Evolutionary conservation across 2,797 vertebrate genomes (phyloP).

Genomic region (Labroides dimidiatus): DNA sequence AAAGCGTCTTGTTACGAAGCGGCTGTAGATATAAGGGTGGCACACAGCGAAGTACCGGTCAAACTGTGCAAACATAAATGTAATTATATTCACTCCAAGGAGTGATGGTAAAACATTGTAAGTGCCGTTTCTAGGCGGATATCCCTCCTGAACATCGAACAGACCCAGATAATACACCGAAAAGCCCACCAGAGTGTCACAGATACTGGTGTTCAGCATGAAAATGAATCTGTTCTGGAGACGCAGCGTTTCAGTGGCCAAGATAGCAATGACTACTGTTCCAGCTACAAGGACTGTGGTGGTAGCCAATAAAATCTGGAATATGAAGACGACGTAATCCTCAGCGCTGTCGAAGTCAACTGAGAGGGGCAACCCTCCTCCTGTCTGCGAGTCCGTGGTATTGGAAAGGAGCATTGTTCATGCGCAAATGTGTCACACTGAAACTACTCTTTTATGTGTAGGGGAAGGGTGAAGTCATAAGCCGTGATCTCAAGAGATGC

Average conservation of each 20-base stretch:
- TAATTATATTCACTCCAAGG: constrained; percentile 63
- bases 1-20: constrained; percentile 58
- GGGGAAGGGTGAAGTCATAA: background rate
- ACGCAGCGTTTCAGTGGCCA: constrained; percentile 65
- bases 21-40: constrained; percentile 61
- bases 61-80: constrained; percentile 75
- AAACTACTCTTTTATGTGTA: background rate
- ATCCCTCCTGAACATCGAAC: constrained; percentile 74
- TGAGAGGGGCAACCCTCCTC: constrained; percentile 62
- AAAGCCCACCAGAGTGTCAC: constrained; percentile 64
- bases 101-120: constrained; percentile 44
- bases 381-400: constrained; percentile 22
- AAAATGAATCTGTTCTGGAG: constrained; percentile 83
- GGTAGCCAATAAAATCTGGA: constrained; percentile 79
- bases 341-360: constrained; percentile 74
- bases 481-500: background rate
- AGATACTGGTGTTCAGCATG: constrained; percentile 83
- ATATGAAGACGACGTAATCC: constrained; percentile 78
- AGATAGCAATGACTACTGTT: constrained; percentile 68
- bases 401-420: constrained; percentile 55
- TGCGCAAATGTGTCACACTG: background rate
- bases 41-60: constrained; percentile 69
- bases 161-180: constrained; percentile 67
- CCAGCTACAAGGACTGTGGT: constrained; percentile 66
- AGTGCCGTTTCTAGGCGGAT: constrained; percentile 61